Base-by-base conservation (phyloP, 2,797 vertebrate species). In the Peromyscus melanophrys region DNA sequence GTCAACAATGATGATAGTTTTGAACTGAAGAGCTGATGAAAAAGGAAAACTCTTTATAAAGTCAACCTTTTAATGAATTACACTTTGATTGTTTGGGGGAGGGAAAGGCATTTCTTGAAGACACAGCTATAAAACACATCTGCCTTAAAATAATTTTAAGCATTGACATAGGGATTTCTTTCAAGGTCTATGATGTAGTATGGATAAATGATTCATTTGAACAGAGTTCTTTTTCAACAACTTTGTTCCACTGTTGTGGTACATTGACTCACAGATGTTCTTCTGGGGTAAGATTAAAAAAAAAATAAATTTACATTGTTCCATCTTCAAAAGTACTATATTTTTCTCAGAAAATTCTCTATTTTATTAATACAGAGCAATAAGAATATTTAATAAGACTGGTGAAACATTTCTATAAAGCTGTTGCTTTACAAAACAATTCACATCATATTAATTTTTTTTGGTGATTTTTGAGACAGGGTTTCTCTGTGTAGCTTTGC, bases 1-100 rank as follows among this genome's bases (percentile, higher is more conserved):
- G 99, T 99, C 98, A 99, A 99, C 43, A 84, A 2, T 2, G 23
- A 14, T 14, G 14, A 43, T 57, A 93, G 16, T 59, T 89, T 77
- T 0, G 0, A 93, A 92, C 29, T 49, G 81, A 34, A 46, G 1
- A 43, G 19, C 12, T 59, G 0, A 34, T 40, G 6, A 49, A 25
- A 71, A 94, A 61, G 43, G 37, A 82, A 80, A 57, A 61, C 0
- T 49, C 19, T 19, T 0, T 0, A 2, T 49, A 89, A 65, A 65
- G n/a, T 84, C 0, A 3, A 3, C 14, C 0, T 29, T 95, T 90
- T 49, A 61, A 78, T 78, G 76, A 95, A 76, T 78, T 76, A 94
- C 83, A 34, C 29, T 82, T 83, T 3, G 76, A 37, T 80, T 85
- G 63, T 82, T 86, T 63, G 37, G n/a, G n/a, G 46, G 82, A 78